phyloP scores from a whole-genome alignment of 2,888 invertebrate genomes.

The Ditula angustiorana region DNA sequence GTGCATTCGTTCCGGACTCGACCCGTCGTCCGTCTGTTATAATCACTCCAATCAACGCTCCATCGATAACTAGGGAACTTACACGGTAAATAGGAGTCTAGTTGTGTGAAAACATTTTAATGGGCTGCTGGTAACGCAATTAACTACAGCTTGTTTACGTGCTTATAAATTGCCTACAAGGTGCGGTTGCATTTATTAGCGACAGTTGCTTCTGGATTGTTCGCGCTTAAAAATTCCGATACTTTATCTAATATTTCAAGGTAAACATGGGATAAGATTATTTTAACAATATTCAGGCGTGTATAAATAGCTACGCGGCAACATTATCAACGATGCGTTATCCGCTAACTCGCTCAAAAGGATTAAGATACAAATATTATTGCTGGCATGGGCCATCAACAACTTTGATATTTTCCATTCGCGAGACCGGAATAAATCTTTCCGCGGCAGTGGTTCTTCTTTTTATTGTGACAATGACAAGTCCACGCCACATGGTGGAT shows the following conservation, averaged over 20 bases:
- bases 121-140: constrained; percentile 15
- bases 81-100: constrained; percentile 17
- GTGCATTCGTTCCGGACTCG: constrained; percentile 65
- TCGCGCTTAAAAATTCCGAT: not conserved
- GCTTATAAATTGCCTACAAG: not conserved
- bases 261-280: constrained; percentile 1
- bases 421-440: constrained; percentile 57
- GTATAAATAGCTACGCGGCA: not conserved
- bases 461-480: constrained; percentile 48
- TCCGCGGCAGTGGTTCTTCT: constrained; percentile 47
- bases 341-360: constrained; percentile 4
- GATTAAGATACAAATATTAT: constrained; percentile 26
- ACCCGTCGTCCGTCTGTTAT: constrained; percentile 52
- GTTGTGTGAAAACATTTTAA: constrained; percentile 29
- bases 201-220: not conserved
- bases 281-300: not conserved
- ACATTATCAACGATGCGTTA: constrained; percentile 9
- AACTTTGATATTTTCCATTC: constrained; percentile 44
- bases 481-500: constrained; percentile 23
- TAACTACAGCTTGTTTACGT: not conserved
- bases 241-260: not conserved
- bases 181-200: not conserved
- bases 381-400: constrained; percentile 15
- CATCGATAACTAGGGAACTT: constrained; percentile 55
- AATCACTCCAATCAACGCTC: constrained; percentile 54